A percentile compares a stretch with the other conserved stretches of the same genome.
Conservation (phyloP, 64 coral and sea anemone species). For the Exaiptasia diaphana region DNA sequence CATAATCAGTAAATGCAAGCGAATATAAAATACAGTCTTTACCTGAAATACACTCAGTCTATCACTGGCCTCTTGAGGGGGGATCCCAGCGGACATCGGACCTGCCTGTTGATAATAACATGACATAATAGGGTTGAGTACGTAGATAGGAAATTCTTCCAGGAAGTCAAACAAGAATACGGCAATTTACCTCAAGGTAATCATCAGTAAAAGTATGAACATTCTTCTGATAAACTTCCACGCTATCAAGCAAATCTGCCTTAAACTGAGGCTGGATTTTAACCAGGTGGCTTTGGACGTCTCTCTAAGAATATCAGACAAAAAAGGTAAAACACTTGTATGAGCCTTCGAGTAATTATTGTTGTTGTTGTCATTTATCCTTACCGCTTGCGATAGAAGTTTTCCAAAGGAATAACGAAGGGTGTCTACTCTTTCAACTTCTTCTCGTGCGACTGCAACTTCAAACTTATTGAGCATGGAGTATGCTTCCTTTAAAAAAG, state of each 20-base stretch:
- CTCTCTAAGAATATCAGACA: slow-evolving; percentile 27
- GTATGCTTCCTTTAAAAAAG: slow-evolving; percentile 63
- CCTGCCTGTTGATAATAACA: slow-evolving; percentile 51
- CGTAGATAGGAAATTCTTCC: background rate
- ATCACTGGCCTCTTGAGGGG: slow-evolving; percentile 84
- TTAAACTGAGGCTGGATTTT: slow-evolving; percentile 90
- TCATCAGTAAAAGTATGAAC: slow-evolving; percentile 53
- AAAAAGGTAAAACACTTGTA: too few species aligned
- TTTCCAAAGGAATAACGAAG: slow-evolving; percentile 87
- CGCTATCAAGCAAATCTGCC: slow-evolving; percentile 72
- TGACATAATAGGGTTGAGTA: background rate
- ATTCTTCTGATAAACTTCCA: slow-evolving; percentile 67
- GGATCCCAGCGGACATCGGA: slow-evolving; percentile 75
- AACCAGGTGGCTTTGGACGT: slow-evolving; percentile 74
- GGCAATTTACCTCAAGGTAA: slow-evolving; percentile 53
- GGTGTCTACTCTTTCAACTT: slow-evolving; percentile 87
- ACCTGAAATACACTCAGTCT: slow-evolving; percentile 89
- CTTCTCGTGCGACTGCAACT: slow-evolving; percentile 78
- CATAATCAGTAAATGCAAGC: too few species aligned
- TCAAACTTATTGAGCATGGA: slow-evolving; percentile 89
- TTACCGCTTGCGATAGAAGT: slow-evolving; percentile 80
- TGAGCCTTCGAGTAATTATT: background rate
- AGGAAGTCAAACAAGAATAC: background rate
- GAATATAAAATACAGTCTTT: too few species aligned
- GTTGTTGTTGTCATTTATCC: background rate